phyloP scores from a whole-genome alignment of 2,797 vertebrate genomes.

The Sebastes diploproa region DNA sequence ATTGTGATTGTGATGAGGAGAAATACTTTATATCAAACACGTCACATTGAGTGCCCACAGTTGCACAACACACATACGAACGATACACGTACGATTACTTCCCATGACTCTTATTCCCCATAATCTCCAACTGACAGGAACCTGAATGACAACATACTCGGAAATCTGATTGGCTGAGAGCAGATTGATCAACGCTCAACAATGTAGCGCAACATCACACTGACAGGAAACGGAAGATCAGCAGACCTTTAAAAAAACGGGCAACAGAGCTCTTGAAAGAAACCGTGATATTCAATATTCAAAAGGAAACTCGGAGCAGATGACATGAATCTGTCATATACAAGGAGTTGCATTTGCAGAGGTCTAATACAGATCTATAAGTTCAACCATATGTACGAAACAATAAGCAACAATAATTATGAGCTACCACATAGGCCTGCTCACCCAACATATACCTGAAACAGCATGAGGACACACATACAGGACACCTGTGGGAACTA shows the following conservation, averaged over 20 bases:
- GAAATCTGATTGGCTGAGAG: constrained; percentile 59
- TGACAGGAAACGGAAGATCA: not conserved
- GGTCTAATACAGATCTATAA: not conserved
- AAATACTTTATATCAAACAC: not conserved
- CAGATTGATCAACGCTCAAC: constrained; percentile 52
- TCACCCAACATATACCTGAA: not conserved
- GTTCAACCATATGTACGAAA: not conserved
- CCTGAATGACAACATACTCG: constrained; percentile 58
- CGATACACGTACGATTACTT: not conserved
- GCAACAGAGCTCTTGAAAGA: not conserved
- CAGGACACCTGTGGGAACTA: constrained; percentile 49
- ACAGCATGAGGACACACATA: not conserved
- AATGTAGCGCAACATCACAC: not conserved
- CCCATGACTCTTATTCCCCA: constrained; percentile 16
- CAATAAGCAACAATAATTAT: not conserved
- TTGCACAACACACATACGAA: not conserved
- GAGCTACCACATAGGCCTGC: not conserved
- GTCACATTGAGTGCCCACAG: not conserved
- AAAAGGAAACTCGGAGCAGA: not conserved
- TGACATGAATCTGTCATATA: not conserved
- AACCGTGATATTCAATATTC: not conserved
- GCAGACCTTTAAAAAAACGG: not conserved
- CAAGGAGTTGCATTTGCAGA: not conserved
- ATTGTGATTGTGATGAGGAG: not conserved
- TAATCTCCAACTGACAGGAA: constrained; percentile 50